Evolutionary conservation across 1,140 invertebrate genomes (phyloP).

Genomic region (Cotesia glomerata): DNA sequence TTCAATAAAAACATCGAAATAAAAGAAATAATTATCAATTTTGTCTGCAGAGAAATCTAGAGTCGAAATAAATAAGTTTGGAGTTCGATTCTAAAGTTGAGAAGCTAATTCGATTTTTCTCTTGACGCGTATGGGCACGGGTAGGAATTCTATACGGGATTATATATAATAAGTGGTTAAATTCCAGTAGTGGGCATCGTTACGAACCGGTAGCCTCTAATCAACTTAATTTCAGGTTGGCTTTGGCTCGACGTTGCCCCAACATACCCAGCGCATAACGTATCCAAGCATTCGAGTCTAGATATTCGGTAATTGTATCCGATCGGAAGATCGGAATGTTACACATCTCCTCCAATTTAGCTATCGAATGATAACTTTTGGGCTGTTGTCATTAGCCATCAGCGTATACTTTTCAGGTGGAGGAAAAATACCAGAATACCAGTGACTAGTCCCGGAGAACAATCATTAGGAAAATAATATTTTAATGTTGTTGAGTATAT

Average conservation of each 20-base stretch:
- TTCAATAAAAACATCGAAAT: no score
- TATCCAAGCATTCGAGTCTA: slow-evolving; percentile 34
- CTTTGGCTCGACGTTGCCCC: slow-evolving; percentile 47
- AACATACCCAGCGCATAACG: slow-evolving; percentile 31
- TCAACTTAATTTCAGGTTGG: slow-evolving; percentile 62
- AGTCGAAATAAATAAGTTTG: no score
- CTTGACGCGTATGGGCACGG: slow-evolving; percentile 26
- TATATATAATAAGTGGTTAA: slow-evolving; percentile 62
- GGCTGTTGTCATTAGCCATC: no score
- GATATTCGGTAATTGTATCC: slow-evolving; percentile 63
- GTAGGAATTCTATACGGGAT: slow-evolving; percentile 35
- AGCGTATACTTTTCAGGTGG: no score
- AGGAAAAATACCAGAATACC: no score
- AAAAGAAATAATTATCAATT: no score
- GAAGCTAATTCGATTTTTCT: slow-evolving; percentile 40
- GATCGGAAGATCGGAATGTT: slow-evolving; percentile 62
- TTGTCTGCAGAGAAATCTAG: no score
- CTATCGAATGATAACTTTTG: neutral
- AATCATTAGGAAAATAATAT: slow-evolving; percentile 9
- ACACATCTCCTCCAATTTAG: slow-evolving; percentile 39
- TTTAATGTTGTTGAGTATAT: slow-evolving; percentile 35
- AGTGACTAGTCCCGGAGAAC: no score
- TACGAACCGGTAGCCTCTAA: slow-evolving; percentile 64
- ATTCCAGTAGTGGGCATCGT: slow-evolving; percentile 63
- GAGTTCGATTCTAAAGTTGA: slow-evolving; percentile 9